Evolutionary conservation across 2,797 vertebrate species (phyloP), one percentile per base, ranked within the genome.

Genomic region (Eulemur coronatus): DNA sequence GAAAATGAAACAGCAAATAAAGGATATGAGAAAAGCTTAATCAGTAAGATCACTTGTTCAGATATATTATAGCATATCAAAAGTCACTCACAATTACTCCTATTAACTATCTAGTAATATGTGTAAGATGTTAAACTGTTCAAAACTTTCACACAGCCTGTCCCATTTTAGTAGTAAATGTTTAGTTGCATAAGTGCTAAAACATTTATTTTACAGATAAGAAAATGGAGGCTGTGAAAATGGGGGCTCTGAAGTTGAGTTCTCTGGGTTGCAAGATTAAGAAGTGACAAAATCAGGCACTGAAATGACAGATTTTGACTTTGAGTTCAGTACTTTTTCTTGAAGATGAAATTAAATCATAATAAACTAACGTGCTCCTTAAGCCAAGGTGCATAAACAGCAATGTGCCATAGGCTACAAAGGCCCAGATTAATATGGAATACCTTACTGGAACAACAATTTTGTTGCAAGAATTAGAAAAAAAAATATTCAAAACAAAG

Each of bases 1-100:
- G 24, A 90, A 90, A 92, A n/a, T 88, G 52, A 84, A 95, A 84
- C 26, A 87, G n/a, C 46, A 93, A 89, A 67, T 55, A 6, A 92
- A 93, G 69, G 24, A 20, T 18, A 61, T 35, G 12, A 78, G 72
- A 67, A 84, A 97, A 94, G 4, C 43, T 57, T 48, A 76, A 52
- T 7, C 24, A 84, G 52, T 65, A 14, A 84, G 14, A 78, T 73
- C n/a, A 87, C 55, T 84, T 85, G 35, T 90, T 97, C 26, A 38
- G 10, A 46, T 24, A 43, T 28, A 78, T 57, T 41, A 75, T 1
- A 81, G 46, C 20, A 75, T 63, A 84, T 52, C 22, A 65, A 95
- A 90, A 89, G 28, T 75, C 35, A n/a, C 33, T 93, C 35, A 35
- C 86, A 63, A 94, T 86, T 59, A 78, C 17, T 30, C 11, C 6